Conservation (phyloP, 2,888 invertebrate genomes). For the Drosophila bunnanda region DNA sequence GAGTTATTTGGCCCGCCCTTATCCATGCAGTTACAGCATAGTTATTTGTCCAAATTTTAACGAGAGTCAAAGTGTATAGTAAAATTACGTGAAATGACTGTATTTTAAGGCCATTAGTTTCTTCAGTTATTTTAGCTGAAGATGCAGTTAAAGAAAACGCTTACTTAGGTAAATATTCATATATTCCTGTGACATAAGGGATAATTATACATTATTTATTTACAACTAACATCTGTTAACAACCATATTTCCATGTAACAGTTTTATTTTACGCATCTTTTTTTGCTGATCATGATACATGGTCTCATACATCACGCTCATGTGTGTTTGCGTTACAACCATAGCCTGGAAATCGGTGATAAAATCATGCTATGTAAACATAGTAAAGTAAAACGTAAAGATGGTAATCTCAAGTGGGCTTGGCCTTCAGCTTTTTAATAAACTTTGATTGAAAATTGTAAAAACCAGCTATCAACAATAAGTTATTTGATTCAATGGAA, state of each 20-base stretch:
- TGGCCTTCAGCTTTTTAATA: background rate
- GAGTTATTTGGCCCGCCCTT: background rate
- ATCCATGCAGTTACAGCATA: background rate
- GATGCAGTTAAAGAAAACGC: background rate
- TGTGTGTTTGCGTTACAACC: background rate
- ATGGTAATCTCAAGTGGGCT: background rate
- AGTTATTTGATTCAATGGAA: background rate
- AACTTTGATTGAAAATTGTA: background rate
- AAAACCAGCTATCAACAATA: too few relatives aligned
- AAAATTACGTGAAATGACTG: background rate
- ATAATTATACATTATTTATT: background rate
- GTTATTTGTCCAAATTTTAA: background rate
- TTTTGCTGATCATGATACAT: conserved; percentile 1
- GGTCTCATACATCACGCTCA: background rate
- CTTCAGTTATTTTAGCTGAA: background rate
- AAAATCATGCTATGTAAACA: background rate
- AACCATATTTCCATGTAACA: background rate
- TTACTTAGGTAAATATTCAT: background rate
- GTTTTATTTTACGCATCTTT: background rate
- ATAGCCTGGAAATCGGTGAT: background rate
- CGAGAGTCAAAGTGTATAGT: background rate
- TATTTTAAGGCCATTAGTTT: background rate
- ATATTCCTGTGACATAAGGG: too few relatives aligned
- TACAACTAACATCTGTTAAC: too few relatives aligned
- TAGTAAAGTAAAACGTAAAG: background rate